Evolutionary conservation across 64 coral and sea anemone genomes (phyloP).

Genomic region (Pachyseris speciosa): DNA sequence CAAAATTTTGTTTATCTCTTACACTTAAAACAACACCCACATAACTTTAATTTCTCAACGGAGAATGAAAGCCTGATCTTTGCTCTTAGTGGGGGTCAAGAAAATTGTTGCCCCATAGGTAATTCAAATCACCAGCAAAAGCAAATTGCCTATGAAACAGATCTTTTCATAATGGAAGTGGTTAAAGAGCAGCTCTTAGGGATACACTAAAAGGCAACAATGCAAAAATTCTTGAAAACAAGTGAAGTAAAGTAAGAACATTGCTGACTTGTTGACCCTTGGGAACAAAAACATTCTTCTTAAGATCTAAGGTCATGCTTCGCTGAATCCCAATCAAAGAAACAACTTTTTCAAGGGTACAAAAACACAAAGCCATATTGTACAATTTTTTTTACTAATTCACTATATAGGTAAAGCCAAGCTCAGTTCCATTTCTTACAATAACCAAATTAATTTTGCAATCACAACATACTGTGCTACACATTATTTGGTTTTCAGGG

Average conservation of each 20-base stretch:
- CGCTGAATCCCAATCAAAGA: slow-evolving; percentile 5
- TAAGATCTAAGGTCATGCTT: slow-evolving; percentile 32
- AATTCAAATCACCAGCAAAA: not conserved
- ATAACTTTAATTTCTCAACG: not conserved
- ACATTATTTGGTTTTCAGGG: too few relatives aligned
- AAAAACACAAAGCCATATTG: slow-evolving; percentile 11
- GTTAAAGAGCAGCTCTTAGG: slow-evolving; percentile 21
- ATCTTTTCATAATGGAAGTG: not conserved
- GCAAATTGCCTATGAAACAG: not conserved
- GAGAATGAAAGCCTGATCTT: not conserved
- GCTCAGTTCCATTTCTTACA: too few relatives aligned
- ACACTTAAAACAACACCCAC: not conserved
- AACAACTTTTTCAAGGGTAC: slow-evolving; percentile 31
- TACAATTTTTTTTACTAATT: not conserved
- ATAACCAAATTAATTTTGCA: not conserved
- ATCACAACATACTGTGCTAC: not conserved
- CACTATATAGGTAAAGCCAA: not conserved
- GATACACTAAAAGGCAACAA: not conserved
- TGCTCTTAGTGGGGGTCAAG: not conserved
- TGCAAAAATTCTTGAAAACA: slow-evolving; percentile 33
- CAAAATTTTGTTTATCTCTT: not conserved
- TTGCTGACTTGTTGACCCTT: slow-evolving; percentile 17
- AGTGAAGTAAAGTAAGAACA: slow-evolving; percentile 20
- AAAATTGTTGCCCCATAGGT: not conserved
- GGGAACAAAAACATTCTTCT: slow-evolving; percentile 54